Evolutionary conservation across 1,140 invertebrate genomes (phyloP), one percentile per base, ranked within the genome.

Genomic region (Drosophila novamexicana): DNA sequence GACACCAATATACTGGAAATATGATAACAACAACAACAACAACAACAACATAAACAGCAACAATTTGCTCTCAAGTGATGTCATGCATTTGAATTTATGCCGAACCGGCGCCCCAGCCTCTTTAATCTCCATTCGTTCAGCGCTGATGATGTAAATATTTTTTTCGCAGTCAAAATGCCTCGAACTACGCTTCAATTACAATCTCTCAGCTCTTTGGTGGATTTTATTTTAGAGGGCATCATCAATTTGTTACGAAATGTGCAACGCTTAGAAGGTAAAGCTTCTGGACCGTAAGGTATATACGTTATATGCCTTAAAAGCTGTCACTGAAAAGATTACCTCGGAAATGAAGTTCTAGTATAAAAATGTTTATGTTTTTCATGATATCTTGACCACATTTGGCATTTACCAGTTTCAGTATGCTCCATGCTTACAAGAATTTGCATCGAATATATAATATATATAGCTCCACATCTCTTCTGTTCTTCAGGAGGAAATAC

Each of bases 41-140:
- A 18, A 18, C 18, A 18, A 18, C 14, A 44, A n/a, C 42, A 42
- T 22, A n/a, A 39, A 56, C 52, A 63, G 39, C 71, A 74, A 61
- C 18, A 49, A 49, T 62, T 74, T 62, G 71, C 65, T 74, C 56
- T 75, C 47, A 80, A 89, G 83, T 88, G 83, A 88, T 88, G 83
- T 88, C 83, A 88, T 88, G 62, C 84, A 65, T 53, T 83, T 72
- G 53, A 88, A 86, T 88, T 77, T 77, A 88, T 82, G 77, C 62
- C 66, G 8, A 64, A 47, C 39, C 14, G 39, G 42, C 59, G 66
- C 63, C 50, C 67, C 66, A 86, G 71, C 52, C 82, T 72, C 71
- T 69, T 62, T 74, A 74, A 74, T 70, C 67, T 70, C 67, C 59
- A 70, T 56, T 64, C 58, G 32, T 57, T 44, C 22, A 16, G 40